Base-by-base conservation (phyloP, 2,888 invertebrate species). In the Barypeithes pellucidus region DNA sequence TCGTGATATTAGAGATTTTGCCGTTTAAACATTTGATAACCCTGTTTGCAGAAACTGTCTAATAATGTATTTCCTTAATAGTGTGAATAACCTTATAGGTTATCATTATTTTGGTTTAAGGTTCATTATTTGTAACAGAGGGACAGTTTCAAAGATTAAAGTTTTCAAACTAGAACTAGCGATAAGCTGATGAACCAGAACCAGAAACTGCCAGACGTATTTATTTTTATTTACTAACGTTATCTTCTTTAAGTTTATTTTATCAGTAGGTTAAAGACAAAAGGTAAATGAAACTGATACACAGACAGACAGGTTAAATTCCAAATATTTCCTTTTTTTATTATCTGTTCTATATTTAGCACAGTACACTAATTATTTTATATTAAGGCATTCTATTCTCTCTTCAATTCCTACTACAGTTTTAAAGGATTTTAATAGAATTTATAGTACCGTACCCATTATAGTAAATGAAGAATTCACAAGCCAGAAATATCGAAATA, bases 321-420 rank as follows among this genome's bases (percentile, higher is more conserved):
- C 52, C 52, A 29, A 52, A 52, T 24, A 20, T 52, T 52, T 29
- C n/a, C n/a, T n/a, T n/a, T n/a, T n/a, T n/a, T n/a, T n/a, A n/a
- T n/a, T n/a, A n/a, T n/a, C n/a, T n/a, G n/a, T n/a, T n/a, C n/a
- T n/a, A n/a, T n/a, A n/a, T n/a, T n/a, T n/a, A n/a, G n/a, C n/a
- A n/a, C n/a, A n/a, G n/a, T n/a, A n/a, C n/a, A n/a, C n/a, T n/a
- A n/a, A n/a, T n/a, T n/a, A n/a, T n/a, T n/a, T n/a, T n/a, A n/a
- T n/a, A n/a, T n/a, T n/a, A n/a, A n/a, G n/a, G n/a, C n/a, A n/a
- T n/a, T n/a, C n/a, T n/a, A n/a, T n/a, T n/a, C n/a, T n/a, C n/a
- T n/a, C n/a, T n/a, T n/a, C n/a, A n/a, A n/a, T n/a, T n/a, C n/a
- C n/a, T n/a, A n/a, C n/a, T n/a, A n/a, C n/a, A n/a, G n/a, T n/a